These are phyloP conservation scores for Amphimedon queenslandica DNA, from an alignment of 37 sponge, comb jelly and placozoan species.

Conservation along the genomic window DNA sequence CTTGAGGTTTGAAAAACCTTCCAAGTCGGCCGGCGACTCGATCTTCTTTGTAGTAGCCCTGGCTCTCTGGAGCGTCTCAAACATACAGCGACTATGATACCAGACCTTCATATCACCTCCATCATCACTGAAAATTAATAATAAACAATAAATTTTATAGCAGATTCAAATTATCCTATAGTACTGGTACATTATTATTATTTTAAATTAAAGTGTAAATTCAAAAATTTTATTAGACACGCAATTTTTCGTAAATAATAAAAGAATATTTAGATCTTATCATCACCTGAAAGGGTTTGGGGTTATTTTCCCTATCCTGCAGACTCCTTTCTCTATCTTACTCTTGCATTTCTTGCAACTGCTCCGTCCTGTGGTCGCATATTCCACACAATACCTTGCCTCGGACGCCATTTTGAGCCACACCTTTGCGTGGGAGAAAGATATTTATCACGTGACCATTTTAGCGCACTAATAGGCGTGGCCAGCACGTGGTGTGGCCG, in stretches of 20 bases:
- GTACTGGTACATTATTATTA: too few relatives aligned
- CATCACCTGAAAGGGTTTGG: constrained; percentile 77
- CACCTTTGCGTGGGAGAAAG: background rate
- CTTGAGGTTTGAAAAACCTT: constrained; percentile 78
- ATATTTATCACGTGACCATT: background rate
- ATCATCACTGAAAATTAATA: too few relatives aligned
- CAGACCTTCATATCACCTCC: constrained; percentile 92
- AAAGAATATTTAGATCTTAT: too few relatives aligned
- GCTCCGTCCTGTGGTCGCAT: constrained; percentile 92
- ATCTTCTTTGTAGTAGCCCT: constrained; percentile 92
- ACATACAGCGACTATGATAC: constrained; percentile 92
- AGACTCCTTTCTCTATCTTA: constrained; percentile 77
- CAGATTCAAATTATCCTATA: too few relatives aligned
- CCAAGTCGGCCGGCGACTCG: constrained; percentile 88
- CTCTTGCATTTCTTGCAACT: constrained; percentile 95
- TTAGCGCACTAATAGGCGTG: background rate
- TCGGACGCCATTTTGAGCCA: constrained; percentile 39
- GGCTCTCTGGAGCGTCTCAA: constrained; percentile 85
- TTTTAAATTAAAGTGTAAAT: too few relatives aligned
- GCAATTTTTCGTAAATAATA: too few relatives aligned
- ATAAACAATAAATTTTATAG: too few relatives aligned
- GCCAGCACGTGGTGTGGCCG: background rate
- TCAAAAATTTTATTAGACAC: too few relatives aligned
- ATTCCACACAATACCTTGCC: constrained; percentile 69
- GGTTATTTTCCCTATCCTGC: constrained; percentile 83